Conservation (phyloP, 2,888 invertebrate genomes). For the Liposcelis brunnea region DNA sequence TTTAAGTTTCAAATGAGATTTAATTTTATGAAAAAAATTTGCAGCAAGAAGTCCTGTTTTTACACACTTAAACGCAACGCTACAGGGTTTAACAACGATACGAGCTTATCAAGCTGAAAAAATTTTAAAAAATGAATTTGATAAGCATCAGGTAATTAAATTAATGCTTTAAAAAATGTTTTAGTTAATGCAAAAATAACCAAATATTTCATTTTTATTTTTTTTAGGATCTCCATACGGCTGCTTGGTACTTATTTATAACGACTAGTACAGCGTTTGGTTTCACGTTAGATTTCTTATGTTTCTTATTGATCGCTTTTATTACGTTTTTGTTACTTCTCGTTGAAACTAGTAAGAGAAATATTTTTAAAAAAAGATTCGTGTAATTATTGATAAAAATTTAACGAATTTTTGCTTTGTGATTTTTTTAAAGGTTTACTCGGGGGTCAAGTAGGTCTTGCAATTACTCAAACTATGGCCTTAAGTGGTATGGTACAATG, state of each 20-base stretch:
- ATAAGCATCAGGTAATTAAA: constrained; percentile 25
- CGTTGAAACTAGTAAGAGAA: constrained; percentile 23
- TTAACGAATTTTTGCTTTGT: neutral
- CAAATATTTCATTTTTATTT: neutral
- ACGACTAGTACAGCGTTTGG: constrained; percentile 46
- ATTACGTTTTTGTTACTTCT: constrained; percentile 48
- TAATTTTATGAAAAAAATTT: constrained; percentile 13
- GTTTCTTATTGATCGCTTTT: constrained; percentile 41
- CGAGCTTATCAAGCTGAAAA: constrained; percentile 54
- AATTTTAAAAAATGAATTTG: constrained; percentile 41
- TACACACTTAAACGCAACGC: constrained; percentile 59
- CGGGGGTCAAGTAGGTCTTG: constrained; percentile 60
- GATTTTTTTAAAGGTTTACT: constrained; percentile 23
- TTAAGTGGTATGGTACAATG: constrained; percentile 69
- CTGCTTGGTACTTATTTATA: constrained; percentile 49
- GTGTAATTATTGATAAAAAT: no score
- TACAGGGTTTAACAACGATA: constrained; percentile 65
- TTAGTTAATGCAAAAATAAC: neutral
- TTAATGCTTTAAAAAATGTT: neutral
- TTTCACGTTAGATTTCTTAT: constrained; percentile 44
- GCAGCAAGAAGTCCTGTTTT: constrained; percentile 72
- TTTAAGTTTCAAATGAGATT: constrained; percentile 29
- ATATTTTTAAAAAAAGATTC: neutral
- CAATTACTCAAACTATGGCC: constrained; percentile 64
- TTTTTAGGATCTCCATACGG: constrained; percentile 38